A percentile compares a stretch with the other conserved stretches of the same genome.
Conservation (phyloP, 2,888 invertebrate species). For the Drosophila ezoana region DNA sequence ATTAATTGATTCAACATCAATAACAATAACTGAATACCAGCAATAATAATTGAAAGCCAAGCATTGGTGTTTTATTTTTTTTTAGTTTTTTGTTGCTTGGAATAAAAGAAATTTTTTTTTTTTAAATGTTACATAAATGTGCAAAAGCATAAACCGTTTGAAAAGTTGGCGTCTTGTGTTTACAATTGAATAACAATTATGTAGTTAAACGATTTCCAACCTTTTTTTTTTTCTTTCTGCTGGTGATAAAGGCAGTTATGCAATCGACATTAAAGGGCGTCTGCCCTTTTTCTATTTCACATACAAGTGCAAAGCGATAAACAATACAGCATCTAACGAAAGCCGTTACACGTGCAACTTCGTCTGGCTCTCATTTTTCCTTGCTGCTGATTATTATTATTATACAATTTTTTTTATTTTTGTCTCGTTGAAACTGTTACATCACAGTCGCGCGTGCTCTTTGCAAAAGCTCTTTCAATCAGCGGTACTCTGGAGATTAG, state of each 20-base stretch:
- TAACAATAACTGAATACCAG: constrained; percentile 23
- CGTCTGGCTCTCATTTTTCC: not conserved
- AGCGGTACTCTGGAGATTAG: constrained; percentile 55
- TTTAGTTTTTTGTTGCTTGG: constrained; percentile 1
- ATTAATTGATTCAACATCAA: constrained; percentile 28
- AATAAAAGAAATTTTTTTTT: constrained; percentile 20
- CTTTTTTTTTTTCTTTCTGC: constrained; percentile 43
- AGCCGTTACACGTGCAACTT: constrained; percentile 35
- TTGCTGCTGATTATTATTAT: not conserved
- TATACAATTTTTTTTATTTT: not conserved
- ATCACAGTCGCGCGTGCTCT: constrained; percentile 69
- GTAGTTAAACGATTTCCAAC: constrained; percentile 14
- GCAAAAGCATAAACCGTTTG: constrained; percentile 12
- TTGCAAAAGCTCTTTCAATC: constrained; percentile 45
- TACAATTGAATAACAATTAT: constrained; percentile 23
- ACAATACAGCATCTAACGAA: constrained; percentile 10
- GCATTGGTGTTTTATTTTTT: constrained; percentile 25
- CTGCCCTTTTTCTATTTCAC: constrained; percentile 3
- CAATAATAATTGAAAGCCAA: constrained; percentile 25
- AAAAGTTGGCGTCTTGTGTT: constrained; percentile 23
- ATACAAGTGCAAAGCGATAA: constrained; percentile 27
- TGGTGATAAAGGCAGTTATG: constrained; percentile 59
- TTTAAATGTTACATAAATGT: constrained; percentile 62
- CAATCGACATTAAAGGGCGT: constrained; percentile 43
- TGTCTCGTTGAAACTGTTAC: constrained; percentile 51